phyloP scores from a whole-genome alignment of 1,140 invertebrate genomes.

The Formica selysi region DNA sequence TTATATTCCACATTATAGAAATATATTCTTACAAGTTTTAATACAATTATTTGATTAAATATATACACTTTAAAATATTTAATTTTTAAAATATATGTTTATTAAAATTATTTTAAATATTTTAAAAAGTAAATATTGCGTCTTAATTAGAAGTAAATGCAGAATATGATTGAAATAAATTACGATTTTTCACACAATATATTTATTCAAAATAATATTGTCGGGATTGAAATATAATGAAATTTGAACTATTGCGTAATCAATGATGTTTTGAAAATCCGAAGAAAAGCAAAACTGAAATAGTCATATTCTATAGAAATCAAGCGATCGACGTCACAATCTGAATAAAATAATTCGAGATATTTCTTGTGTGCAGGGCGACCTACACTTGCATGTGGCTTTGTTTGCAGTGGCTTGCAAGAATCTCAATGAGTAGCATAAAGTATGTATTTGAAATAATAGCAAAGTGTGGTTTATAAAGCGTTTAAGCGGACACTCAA shows the following conservation, averaged over 20 bases:
- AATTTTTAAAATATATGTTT: too few relatives aligned
- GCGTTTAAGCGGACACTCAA: conserved; percentile 59
- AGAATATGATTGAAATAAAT: not conserved
- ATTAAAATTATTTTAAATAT: not conserved
- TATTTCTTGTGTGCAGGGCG: not conserved
- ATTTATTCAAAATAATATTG: not conserved
- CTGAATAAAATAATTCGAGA: conserved; percentile 32
- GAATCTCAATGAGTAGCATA: conserved; percentile 20
- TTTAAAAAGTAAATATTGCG: not conserved
- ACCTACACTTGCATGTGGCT: conserved; percentile 25
- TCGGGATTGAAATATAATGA: conserved; percentile 7
- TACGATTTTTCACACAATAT: not conserved
- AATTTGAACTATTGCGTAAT: conserved; percentile 3
- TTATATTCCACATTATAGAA: not conserved
- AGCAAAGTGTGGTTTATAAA: conserved; percentile 47
- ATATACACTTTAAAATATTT: too few relatives aligned
- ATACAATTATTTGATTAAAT: not conserved
- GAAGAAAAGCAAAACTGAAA: not conserved
- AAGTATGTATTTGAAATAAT: conserved; percentile 44
- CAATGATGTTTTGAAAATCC: not conserved
- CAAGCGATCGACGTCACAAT: not conserved
- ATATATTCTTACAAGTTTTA: not conserved
- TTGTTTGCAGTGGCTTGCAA: conserved; percentile 5
- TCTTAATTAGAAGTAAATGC: not conserved
- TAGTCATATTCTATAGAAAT: not conserved